Evolutionary conservation across 2,888 invertebrate species (phyloP), one percentile per base, ranked within the genome.

Genomic region (Cyclophora albipunctata): DNA sequence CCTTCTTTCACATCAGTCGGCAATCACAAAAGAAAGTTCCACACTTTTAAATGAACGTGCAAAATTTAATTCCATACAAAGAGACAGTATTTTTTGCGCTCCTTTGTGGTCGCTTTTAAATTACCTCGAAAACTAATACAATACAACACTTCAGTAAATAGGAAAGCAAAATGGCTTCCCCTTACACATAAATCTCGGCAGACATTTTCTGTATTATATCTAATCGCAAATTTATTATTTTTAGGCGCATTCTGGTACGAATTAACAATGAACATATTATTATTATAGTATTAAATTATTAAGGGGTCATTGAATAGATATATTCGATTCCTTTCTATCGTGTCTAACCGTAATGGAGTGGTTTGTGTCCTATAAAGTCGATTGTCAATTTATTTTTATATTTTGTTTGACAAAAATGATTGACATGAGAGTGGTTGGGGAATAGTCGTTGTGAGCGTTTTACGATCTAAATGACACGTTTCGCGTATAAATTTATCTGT

Each of bases 361-460:
- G 72, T 86, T 78, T 58, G 76, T 68, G 66, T 75, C 77, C 63
- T 83, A 84, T 83, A 81, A 84, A 79, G 64, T 75, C 65, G 60
- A 70, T 64, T 72, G 76, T 82, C 80, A 86, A 87, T 87, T 84
- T 78, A 81, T 81, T 88, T 88, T 88, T 84, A 88, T 86, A 83
- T 75, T 88, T 88, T 88, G 89, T 89, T 89, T 89, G 88, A 89
- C 89, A 66, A 75, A 73, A 79, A 78, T 86, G 86, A 89, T 88
- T 87, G 88, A 89, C 86, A 80, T 80, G 81, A 75, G 78, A 75
- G 72, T 69, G 52, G 45, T 62, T 63, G 62, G 65, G 56, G 60
- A 37, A 37, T 63, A 63, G 60, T 63, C 63, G 60, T 67, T 66
- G 62, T 65, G 79, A 80, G 69, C 74, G 67, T 69, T 85, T 86